A percentile compares a stretch with the other conserved stretches of the same genome.
Conservation (phyloP, 2,113 vertebrate species). For the Eonycteris spelaea region DNA sequence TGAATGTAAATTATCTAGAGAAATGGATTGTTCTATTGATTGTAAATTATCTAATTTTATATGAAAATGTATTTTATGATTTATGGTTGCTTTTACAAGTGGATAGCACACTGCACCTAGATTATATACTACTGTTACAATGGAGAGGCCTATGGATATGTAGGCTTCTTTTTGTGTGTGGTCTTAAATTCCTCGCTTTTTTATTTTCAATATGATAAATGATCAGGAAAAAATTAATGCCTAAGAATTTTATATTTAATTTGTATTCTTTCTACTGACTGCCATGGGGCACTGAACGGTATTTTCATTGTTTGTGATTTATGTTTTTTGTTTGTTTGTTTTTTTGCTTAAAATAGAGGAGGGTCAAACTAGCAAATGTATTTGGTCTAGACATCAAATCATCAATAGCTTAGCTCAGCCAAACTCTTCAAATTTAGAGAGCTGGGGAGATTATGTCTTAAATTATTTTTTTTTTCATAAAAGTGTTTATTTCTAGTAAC, state of each 20-base stretch:
- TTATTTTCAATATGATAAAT: neutral
- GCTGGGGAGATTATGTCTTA: neutral
- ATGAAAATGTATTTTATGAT: conserved; percentile 7
- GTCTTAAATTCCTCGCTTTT: neutral
- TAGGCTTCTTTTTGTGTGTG: neutral
- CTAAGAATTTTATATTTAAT: neutral
- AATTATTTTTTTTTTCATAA: neutral
- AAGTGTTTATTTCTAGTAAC: neutral
- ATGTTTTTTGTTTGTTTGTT: no score
- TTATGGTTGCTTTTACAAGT: neutral
- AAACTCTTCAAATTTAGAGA: neutral
- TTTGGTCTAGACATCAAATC: neutral
- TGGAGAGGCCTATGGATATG: rapidly evolving
- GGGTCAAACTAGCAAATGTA: neutral
- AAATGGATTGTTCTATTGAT: conserved; percentile 53
- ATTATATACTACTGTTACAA: neutral
- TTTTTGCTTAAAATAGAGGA: neutral
- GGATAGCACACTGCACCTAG: neutral
- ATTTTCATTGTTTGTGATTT: neutral
- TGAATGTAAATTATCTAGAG: conserved; percentile 60
- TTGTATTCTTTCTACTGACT: neutral
- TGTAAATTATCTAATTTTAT: conserved; percentile 38
- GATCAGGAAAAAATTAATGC: neutral
- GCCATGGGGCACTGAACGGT: neutral
- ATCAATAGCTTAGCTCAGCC: neutral